Percentiles rank a stretch among this genome's conserved stretches.
Conservation (phyloP, 2,888 invertebrate species). For the Periphyllus acericola region DNA sequence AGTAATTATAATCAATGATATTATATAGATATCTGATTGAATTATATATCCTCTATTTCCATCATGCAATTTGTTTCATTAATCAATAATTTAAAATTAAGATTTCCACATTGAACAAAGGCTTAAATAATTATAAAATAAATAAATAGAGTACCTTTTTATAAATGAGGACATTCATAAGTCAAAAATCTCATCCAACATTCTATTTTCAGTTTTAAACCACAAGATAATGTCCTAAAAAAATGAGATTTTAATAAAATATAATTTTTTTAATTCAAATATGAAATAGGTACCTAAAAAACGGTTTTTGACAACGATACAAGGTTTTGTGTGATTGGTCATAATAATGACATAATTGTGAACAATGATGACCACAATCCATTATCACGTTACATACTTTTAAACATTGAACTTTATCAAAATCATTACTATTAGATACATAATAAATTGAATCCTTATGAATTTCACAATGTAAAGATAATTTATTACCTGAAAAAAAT, state of each 20-base stretch:
- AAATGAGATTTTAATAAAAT: slow-evolving; percentile 6
- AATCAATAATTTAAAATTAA: no score
- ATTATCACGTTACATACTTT: slow-evolving; percentile 69
- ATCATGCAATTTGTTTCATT: no score
- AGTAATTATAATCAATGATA: no score
- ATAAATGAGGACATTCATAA: slow-evolving; percentile 30
- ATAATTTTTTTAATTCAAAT: neutral
- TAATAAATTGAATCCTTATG: slow-evolving; percentile 68
- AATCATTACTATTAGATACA: slow-evolving; percentile 65
- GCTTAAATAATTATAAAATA: no score
- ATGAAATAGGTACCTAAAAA: slow-evolving; percentile 6
- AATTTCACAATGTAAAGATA: slow-evolving; percentile 69
- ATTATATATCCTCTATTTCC: no score
- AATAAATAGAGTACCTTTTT: neutral
- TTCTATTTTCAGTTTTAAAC: slow-evolving; percentile 28
- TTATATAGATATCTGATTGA: no score
- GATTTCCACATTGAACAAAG: no score
- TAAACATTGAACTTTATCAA: slow-evolving; percentile 67
- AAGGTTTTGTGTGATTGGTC: slow-evolving; percentile 67
- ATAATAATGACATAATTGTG: slow-evolving; percentile 72
- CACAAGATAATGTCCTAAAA: slow-evolving; percentile 31
- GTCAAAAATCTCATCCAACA: slow-evolving; percentile 43
- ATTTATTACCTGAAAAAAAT: slow-evolving; percentile 61
- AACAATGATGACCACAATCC: slow-evolving; percentile 76
- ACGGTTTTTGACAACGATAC: slow-evolving; percentile 15